These are phyloP conservation scores for Dipodomys stephensi DNA, from an alignment of 2,113 vertebrate species.

Conservation along the genomic window DNA sequence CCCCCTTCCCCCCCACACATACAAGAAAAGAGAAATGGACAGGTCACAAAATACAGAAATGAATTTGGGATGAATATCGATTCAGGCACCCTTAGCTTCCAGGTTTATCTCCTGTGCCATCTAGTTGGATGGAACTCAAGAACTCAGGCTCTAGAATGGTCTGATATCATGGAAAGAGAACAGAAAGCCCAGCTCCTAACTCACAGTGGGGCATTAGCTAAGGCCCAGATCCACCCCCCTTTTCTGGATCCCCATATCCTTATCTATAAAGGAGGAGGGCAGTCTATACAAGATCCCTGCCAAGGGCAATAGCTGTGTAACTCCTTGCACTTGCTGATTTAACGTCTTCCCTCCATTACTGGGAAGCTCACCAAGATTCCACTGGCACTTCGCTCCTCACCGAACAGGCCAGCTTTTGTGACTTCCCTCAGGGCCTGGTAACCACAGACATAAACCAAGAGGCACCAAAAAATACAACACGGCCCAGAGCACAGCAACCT, in stretches of 20 bases:
- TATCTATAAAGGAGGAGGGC: background rate
- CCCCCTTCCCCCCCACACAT: background rate
- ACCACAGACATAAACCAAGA: conserved; percentile 68
- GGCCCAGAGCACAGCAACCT: background rate
- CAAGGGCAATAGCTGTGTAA: background rate
- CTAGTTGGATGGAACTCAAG: background rate
- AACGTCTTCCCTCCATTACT: background rate
- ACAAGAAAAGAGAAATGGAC: background rate
- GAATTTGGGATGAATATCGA: background rate
- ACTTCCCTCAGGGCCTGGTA: background rate
- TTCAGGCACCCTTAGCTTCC: background rate
- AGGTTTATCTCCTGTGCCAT: background rate
- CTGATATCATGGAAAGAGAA: background rate
- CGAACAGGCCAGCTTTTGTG: conserved; percentile 29
- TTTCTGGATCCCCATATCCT: background rate
- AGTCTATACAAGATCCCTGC: background rate
- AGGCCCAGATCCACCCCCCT: too few species aligned
- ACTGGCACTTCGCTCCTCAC: background rate
- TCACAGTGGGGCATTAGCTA: background rate
- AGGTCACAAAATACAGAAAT: background rate
- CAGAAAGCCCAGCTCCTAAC: background rate
- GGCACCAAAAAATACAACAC: background rate
- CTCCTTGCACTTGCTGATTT: background rate
- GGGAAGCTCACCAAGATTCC: conserved; percentile 28
- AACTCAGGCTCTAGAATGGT: background rate